Percentiles rank a stretch among this genome's conserved stretches.
These are phyloP conservation scores for Plebejus melissa DNA, from an alignment of 2,888 invertebrate species.

Conservation along the genomic window DNA sequence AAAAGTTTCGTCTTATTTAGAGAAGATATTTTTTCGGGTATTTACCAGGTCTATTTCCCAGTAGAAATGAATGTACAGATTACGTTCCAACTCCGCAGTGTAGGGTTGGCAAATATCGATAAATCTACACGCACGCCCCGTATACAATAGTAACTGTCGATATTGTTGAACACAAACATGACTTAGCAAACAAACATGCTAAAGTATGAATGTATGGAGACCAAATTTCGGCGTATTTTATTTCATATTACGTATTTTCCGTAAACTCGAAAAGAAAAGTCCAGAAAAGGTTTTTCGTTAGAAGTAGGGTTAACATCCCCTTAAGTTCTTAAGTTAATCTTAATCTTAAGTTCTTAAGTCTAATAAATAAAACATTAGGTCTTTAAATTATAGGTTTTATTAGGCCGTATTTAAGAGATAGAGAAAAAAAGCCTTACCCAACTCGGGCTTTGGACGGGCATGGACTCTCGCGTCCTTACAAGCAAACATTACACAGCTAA, in stretches of 20 bases:
- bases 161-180: slow-evolving; percentile 22
- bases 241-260: neutral
- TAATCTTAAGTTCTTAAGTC: no score
- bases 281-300: no score
- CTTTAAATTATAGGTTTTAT: no score
- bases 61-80: slow-evolving; percentile 15
- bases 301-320: no score
- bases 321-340: no score
- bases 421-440: no score
- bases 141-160: slow-evolving; percentile 18
- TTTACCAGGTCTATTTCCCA: slow-evolving; percentile 13
- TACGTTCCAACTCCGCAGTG: slow-evolving; percentile 13
- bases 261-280: neutral
- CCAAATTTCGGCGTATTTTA: neutral
- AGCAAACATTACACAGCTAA: no score
- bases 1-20: slow-evolving; percentile 11
- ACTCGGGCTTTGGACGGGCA: no score
- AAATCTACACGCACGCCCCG: slow-evolving; percentile 11
- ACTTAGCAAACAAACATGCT: slow-evolving; percentile 14
- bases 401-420: no score
- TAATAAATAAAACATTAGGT: no score
- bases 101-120: slow-evolving; percentile 25
- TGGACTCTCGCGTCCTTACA: no score
- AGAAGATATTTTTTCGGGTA: neutral
- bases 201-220: neutral